These are phyloP conservation scores for Drosophila flavopinicola DNA, from an alignment of 2,888 invertebrate species.

Conservation along the genomic window DNA sequence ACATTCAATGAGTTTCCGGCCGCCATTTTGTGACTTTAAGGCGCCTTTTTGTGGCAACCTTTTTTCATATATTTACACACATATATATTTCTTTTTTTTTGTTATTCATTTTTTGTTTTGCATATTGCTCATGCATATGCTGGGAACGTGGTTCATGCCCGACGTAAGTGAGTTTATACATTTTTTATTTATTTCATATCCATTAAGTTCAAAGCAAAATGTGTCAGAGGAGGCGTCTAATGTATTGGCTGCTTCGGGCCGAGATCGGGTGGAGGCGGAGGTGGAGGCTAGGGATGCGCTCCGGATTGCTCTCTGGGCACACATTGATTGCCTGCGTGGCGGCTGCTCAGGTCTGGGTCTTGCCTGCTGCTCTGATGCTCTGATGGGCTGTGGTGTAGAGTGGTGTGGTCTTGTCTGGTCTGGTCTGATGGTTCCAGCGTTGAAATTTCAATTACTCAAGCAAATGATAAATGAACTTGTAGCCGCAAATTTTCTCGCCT, in stretches of 20 bases:
- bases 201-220: slow-evolving; percentile 77
- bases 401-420: slow-evolving; percentile 15
- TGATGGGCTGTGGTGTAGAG: neutral
- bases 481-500: slow-evolving; percentile 78
- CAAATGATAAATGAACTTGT: slow-evolving; percentile 78
- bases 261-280: neutral
- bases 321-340: slow-evolving; percentile 42
- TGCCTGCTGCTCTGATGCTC: too few species aligned
- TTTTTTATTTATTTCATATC: slow-evolving; percentile 80
- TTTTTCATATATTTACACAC: slow-evolving; percentile 27
- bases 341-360: slow-evolving; percentile 6
- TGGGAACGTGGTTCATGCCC: slow-evolving; percentile 28
- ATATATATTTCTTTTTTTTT: slow-evolving; percentile 2
- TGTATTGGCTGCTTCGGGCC: slow-evolving; percentile 59
- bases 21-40: slow-evolving; percentile 76
- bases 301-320: slow-evolving; percentile 37
- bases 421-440: slow-evolving; percentile 55
- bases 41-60: slow-evolving; percentile 48
- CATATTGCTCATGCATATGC: slow-evolving; percentile 62
- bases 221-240: slow-evolving; percentile 70
- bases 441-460: slow-evolving; percentile 77
- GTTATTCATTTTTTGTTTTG: slow-evolving; percentile 21
- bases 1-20: slow-evolving; percentile 67
- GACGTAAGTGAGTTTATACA: slow-evolving; percentile 64
- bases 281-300: slow-evolving; percentile 36